phyloP scores from a whole-genome alignment of 2,888 invertebrate genomes.

The Pheosia gnoma region DNA sequence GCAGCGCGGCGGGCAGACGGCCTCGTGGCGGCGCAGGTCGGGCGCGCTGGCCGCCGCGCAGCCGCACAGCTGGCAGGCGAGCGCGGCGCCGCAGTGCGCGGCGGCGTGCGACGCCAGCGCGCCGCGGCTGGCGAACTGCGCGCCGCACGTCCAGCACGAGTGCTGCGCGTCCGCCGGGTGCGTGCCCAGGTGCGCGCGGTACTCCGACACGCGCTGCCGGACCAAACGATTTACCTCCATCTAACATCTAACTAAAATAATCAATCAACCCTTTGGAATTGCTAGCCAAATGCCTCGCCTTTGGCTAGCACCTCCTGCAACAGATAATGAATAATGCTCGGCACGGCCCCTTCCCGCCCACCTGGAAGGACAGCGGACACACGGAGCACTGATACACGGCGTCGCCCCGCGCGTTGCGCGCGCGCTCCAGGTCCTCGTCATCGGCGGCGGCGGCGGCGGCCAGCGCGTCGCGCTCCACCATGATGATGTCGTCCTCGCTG shows the following conservation, averaged over 20 bases:
- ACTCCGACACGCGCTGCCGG: slow-evolving; percentile 56
- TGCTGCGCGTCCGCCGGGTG: slow-evolving; percentile 61
- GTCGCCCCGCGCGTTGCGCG: slow-evolving; percentile 64
- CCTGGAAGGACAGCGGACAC: slow-evolving; percentile 70
- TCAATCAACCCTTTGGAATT: too few species aligned
- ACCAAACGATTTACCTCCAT: neutral
- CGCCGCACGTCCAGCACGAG: slow-evolving; percentile 77
- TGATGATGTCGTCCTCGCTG: slow-evolving; percentile 75
- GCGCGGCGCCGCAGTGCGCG: slow-evolving; percentile 30
- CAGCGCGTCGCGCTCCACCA: slow-evolving; percentile 71
- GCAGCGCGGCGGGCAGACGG: slow-evolving; percentile 17
- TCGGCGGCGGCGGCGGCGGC: slow-evolving; percentile 66
- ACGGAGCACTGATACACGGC: slow-evolving; percentile 73
- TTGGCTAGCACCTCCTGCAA: too few species aligned
- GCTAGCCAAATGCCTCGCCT: too few species aligned
- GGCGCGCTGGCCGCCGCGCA: slow-evolving; percentile 17
- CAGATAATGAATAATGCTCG: neutral
- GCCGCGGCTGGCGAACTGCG: slow-evolving; percentile 53
- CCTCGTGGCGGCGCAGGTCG: slow-evolving; percentile 24
- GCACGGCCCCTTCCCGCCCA: too few species aligned
- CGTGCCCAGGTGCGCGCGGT: slow-evolving; percentile 52
- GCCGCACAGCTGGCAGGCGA: slow-evolving; percentile 55
- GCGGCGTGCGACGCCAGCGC: slow-evolving; percentile 54
- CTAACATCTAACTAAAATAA: too few species aligned
- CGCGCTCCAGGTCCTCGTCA: slow-evolving; percentile 61